These are phyloP conservation scores for Leucophenga maculata DNA, from an alignment of 2,888 invertebrate species.

Conservation along the genomic window DNA sequence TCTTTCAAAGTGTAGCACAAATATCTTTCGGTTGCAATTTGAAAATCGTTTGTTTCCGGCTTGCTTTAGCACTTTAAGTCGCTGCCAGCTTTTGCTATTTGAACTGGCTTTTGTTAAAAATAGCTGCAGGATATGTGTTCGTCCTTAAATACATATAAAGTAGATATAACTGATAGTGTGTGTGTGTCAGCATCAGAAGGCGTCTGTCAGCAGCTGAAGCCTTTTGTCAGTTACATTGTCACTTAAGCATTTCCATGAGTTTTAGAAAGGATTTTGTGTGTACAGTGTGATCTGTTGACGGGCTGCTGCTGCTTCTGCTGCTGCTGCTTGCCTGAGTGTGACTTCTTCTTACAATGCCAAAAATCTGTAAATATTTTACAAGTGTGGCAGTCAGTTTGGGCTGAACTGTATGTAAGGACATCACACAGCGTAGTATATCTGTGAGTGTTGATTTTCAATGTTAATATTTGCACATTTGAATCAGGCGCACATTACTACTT, in stretches of 20 bases:
- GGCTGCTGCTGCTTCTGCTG: no score
- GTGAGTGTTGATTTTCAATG: slow-evolving; percentile 61
- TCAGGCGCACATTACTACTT: slow-evolving; percentile 39
- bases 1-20: background rate
- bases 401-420: background rate
- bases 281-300: background rate
- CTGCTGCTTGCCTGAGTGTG: background rate
- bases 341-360: slow-evolving; percentile 23
- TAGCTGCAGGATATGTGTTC: slow-evolving; percentile 37
- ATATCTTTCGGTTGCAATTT: no score
- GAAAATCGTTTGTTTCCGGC: no score
- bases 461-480: slow-evolving; percentile 62
- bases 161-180: background rate
- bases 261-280: no score
- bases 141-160: slow-evolving; percentile 9
- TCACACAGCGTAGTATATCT: background rate
- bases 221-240: slow-evolving; percentile 57
- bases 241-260: slow-evolving; percentile 50
- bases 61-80: slow-evolving; percentile 18
- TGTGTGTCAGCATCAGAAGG: slow-evolving; percentile 34
- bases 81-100: slow-evolving; percentile 60
- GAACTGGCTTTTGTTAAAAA: slow-evolving; percentile 40
- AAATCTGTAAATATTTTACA: slow-evolving; percentile 26
- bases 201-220: slow-evolving; percentile 47
- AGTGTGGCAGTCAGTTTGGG: slow-evolving; percentile 5